Evolutionary conservation across 2,113 vertebrate genomes (phyloP).

Genomic region (Pionites leucogaster): DNA sequence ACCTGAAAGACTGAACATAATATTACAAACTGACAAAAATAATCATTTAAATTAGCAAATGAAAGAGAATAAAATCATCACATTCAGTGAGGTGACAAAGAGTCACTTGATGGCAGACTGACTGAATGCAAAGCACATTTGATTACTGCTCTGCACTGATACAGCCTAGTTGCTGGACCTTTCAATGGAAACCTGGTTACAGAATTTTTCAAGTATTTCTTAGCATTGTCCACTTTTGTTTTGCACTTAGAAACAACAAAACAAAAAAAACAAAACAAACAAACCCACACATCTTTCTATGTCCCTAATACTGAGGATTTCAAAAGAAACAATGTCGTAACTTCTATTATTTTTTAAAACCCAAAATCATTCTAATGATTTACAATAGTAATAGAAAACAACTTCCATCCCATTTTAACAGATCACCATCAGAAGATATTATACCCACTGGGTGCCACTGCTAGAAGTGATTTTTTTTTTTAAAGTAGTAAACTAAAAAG

Average conservation of each 20-base stretch:
- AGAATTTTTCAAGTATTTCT: background rate
- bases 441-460: fast-evolving
- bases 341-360: background rate
- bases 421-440: background rate
- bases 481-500: background rate
- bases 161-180: background rate
- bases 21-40: background rate
- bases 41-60: background rate
- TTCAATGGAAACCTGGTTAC: background rate
- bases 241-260: background rate
- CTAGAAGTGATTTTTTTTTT: background rate
- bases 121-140: background rate
- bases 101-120: background rate
- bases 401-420: background rate
- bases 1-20: background rate
- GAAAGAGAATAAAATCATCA: background rate
- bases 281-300: background rate
- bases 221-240: background rate
- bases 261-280: background rate
- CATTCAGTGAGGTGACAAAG: background rate
- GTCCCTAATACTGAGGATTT: background rate
- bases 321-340: background rate
- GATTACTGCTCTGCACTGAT: background rate
- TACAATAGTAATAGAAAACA: background rate
- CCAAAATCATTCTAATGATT: background rate